Conservation (phyloP, 1,140 invertebrate genomes). For the Diabrotica virgifera region DNA sequence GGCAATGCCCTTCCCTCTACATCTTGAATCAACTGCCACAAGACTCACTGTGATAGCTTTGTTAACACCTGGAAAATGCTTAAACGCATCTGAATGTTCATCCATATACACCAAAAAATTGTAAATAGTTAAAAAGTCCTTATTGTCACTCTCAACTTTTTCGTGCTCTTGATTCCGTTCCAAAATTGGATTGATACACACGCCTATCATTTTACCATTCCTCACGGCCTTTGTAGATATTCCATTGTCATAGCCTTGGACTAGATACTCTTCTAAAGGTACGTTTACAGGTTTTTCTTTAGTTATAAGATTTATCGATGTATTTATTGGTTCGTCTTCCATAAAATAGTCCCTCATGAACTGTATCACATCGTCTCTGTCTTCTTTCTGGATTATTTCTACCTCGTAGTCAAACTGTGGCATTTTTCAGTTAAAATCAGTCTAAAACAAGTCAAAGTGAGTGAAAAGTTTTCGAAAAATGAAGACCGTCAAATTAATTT, state of each 20-base stretch:
- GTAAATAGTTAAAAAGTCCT: conserved; percentile 62
- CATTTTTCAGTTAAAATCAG: too few species aligned
- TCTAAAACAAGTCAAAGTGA: too few species aligned
- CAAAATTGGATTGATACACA: conserved; percentile 47
- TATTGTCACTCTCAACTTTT: conserved; percentile 53
- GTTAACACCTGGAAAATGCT: conserved; percentile 56
- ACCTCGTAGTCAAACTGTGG: background rate
- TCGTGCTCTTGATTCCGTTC: conserved; percentile 46
- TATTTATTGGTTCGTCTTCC: conserved; percentile 5
- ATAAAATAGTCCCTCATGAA: conserved; percentile 11
- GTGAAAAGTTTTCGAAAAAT: too few species aligned
- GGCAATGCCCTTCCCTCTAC: conserved; percentile 64
- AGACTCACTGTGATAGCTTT: conserved; percentile 61
- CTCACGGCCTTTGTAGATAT: conserved; percentile 49
- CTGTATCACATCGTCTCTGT: background rate
- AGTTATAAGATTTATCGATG: background rate
- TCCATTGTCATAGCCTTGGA: background rate
- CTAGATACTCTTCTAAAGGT: conserved; percentile 1
- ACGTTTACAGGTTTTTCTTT: conserved; percentile 4
- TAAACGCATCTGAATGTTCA: conserved; percentile 54
- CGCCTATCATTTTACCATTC: conserved; percentile 59
- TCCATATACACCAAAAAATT: conserved; percentile 58
- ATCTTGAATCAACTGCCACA: conserved; percentile 61
- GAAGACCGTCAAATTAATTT: too few species aligned
- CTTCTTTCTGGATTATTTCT: conserved; percentile 3